Conservation (phyloP, 2,797 vertebrate species). For the Morus bassanus region DNA sequence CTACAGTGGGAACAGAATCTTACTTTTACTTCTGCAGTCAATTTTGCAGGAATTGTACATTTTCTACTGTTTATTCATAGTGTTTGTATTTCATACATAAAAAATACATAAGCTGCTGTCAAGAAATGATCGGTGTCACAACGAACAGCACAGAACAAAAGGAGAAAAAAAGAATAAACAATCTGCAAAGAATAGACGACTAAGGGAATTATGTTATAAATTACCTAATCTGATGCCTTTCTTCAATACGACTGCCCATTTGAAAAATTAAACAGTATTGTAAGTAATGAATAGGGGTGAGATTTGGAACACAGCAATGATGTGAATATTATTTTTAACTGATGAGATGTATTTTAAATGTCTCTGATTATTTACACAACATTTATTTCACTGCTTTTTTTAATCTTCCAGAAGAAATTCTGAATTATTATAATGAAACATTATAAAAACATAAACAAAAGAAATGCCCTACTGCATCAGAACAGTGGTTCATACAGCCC, state of each 20-base stretch:
- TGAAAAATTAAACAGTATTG: constrained; percentile 21
- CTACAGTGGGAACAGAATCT: neutral
- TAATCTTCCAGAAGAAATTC: neutral
- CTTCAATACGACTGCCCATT: neutral
- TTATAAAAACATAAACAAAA: neutral
- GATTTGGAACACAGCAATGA: neutral
- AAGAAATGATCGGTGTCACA: neutral
- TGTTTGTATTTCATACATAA: constrained; percentile 9
- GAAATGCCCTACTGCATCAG: neutral
- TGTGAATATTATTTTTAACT: neutral
- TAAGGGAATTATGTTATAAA: constrained; percentile 4
- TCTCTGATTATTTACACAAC: constrained; percentile 7
- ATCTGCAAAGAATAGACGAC: neutral
- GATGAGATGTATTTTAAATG: neutral
- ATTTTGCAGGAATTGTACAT: constrained; percentile 1
- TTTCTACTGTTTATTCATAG: constrained; percentile 5
- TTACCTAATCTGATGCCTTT: constrained; percentile 9
- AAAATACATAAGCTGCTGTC: constrained; percentile 3
- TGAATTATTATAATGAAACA: neutral
- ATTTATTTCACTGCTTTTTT: neutral
- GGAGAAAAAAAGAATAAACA: neutral
- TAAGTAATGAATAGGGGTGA: neutral
- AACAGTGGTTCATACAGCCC: neutral
- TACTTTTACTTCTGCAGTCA: neutral
- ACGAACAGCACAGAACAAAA: neutral